Percentiles rank a stretch among this genome's conserved stretches.
These are phyloP conservation scores for Mimachlamys varia DNA, from an alignment of 2,888 invertebrate genomes.

Conservation along the genomic window DNA sequence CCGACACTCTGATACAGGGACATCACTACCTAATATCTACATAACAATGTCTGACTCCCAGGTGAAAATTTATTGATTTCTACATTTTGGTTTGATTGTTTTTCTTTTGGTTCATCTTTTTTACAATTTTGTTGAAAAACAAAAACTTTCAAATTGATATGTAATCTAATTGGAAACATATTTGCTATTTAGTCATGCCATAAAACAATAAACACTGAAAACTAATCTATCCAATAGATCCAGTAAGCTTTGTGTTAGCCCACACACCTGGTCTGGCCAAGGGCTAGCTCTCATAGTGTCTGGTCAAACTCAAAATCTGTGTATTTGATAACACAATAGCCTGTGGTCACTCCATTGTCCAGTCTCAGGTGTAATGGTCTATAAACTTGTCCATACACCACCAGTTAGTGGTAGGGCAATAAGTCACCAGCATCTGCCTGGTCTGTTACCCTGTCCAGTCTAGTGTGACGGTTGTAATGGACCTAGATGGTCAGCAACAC, in stretches of 20 bases:
- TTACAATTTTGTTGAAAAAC: neutral
- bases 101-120: neutral
- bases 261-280: neutral
- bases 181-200: no score
- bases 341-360: neutral
- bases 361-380: conserved; percentile 4
- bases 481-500: neutral
- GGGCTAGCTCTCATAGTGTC: neutral
- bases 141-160: no score
- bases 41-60: neutral
- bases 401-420: neutral
- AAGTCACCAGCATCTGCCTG: neutral
- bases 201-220: no score
- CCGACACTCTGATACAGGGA: neutral
- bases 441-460: neutral
- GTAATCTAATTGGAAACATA: no score
- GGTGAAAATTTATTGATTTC: neutral
- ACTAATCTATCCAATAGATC: no score
- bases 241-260: neutral
- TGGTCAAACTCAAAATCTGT: neutral
- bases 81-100: neutral
- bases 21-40: neutral
- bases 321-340: neutral
- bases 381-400: neutral
- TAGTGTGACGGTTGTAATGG: neutral